Base-by-base conservation (phyloP, 1,140 invertebrate genomes). In the Hirudo medicinalis region DNA sequence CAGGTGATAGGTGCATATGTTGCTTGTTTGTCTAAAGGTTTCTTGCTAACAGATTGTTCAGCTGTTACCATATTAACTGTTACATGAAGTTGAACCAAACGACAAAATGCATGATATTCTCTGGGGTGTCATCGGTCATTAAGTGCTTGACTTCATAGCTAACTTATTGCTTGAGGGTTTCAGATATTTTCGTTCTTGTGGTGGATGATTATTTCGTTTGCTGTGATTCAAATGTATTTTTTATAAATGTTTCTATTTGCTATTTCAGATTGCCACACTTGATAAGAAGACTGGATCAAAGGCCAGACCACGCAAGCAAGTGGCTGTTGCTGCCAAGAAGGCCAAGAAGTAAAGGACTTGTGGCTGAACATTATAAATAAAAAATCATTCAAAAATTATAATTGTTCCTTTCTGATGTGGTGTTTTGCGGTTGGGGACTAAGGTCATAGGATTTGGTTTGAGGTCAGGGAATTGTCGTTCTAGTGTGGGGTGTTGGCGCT, bases 301-400 rank as follows among this genome's bases (percentile, higher is more conserved):
- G 29, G 43, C 54, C 19, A 55, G 70, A n/a, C 70, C 70, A 27
- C 54, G 70, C 27, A 71, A 71, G 70, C 54, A 54, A 60, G 13
- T 71, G 70, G 32, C 70, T 60, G 20, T n/a, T 29, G 67, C 54
- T 27, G 43, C 29, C 19, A 22, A 71, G 49, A 43, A 29, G 43
- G 54, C n/a, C 54, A 29, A 71, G 49, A 63, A 63, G n/a, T 54
- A 40, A 71, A 71, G 29, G 55, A n/a, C 29, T 17, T 36, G 55
- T 29, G 36, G 40, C 25, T 11, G 29, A 8, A n/a, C 19, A 70
- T 54, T 49, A 49, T n/a, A 70, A 54, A 54, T 54, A 70, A 43
- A 70, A 70, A 54, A n/a, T n/a, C 49, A 25, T 22, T 49, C 4
- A 53, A 22, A 32, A 70, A 20, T 32, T 13, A 55, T 27, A 55